Evolutionary conservation across 2,888 invertebrate species (phyloP), one percentile per base, ranked within the genome.

Genomic region (Agrenia bidenticulata): DNA sequence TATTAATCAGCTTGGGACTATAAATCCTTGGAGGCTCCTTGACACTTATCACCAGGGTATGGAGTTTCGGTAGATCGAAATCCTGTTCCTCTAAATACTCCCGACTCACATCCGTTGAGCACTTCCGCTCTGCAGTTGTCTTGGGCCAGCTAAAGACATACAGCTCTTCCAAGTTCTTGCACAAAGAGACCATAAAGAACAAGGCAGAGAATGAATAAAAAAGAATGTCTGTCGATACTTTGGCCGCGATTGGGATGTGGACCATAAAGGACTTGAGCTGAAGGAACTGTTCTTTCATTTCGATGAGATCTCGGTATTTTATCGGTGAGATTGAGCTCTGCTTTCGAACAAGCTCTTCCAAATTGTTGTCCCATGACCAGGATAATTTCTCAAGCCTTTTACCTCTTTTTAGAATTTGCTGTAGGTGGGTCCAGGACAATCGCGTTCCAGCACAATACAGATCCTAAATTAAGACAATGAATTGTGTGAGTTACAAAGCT

Each of bases 111-210:
- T 64, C 56, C 1, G 67, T 61, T 1, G 72, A 66, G 1, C 64
- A 63, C 32, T 69, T 71, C 15, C 64, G 64, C 50, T 74, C 75
- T 23, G 53, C 60, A 9, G 65, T 61, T 23, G 70, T 73, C 39
- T 69, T 70, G 1, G 75, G 73, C 69, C 67, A 75, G 19, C 72
- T 59, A 11, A 73, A 19, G n/a, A 75, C 65, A 58, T 67, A 75
- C 32, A 75, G 54, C 37, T 73, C 58, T 50, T 73, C 71, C 66
- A 75, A 56, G 49, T 67, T 68, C 4, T 37, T 59, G 45, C 75
- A 75, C 21, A 70, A 41, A 1, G 73, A 73, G 21, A 75, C 67
- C 45, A 75, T 50, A 50, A 64, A 70, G 1, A 55, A 65, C 11
- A 75, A 58, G 1, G 68, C 69, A 2, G 72, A 63, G 42, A 67